Evolutionary conservation across 1,140 invertebrate genomes (phyloP).

Genomic region (Thaumetopoea pityocampa): DNA sequence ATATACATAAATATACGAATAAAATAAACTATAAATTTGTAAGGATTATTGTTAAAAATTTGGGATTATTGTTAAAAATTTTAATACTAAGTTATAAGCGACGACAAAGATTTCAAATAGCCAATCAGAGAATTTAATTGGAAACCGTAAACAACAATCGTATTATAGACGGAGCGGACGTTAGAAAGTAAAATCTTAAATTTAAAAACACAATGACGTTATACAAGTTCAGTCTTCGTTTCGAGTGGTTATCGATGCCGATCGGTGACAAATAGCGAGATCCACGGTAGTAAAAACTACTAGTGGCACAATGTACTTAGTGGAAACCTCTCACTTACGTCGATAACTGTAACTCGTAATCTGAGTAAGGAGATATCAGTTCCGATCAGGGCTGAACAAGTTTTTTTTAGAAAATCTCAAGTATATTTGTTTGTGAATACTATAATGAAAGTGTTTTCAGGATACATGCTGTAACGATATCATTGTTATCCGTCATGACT

Average conservation of each 20-base stretch:
- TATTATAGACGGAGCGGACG: background rate
- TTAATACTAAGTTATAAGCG: too few species aligned
- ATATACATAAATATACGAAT: too few species aligned
- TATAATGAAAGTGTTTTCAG: too few species aligned
- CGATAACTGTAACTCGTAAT: slow-evolving; percentile 32
- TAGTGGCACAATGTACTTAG: slow-evolving; percentile 34
- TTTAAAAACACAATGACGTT: slow-evolving; percentile 30
- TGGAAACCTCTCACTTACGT: slow-evolving; percentile 38
- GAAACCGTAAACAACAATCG: too few species aligned
- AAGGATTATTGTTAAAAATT: too few species aligned
- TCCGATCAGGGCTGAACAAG: slow-evolving; percentile 4
- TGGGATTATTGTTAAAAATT: too few species aligned
- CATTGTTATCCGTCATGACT: too few species aligned
- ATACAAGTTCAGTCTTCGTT: slow-evolving; percentile 53
- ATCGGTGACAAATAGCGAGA: slow-evolving; percentile 34
- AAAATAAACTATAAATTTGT: too few species aligned
- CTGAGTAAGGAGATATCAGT: slow-evolving; percentile 27
- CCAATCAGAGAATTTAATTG: too few species aligned
- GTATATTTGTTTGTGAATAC: background rate
- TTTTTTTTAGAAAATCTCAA: background rate
- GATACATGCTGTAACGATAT: too few species aligned
- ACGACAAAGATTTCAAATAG: too few species aligned
- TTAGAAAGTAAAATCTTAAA: slow-evolving; percentile 46
- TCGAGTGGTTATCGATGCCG: slow-evolving; percentile 41
- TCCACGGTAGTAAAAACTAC: slow-evolving; percentile 39